phyloP scores from a whole-genome alignment of 2,113 vertebrate genomes.

The Psittacula cyanocephala region DNA sequence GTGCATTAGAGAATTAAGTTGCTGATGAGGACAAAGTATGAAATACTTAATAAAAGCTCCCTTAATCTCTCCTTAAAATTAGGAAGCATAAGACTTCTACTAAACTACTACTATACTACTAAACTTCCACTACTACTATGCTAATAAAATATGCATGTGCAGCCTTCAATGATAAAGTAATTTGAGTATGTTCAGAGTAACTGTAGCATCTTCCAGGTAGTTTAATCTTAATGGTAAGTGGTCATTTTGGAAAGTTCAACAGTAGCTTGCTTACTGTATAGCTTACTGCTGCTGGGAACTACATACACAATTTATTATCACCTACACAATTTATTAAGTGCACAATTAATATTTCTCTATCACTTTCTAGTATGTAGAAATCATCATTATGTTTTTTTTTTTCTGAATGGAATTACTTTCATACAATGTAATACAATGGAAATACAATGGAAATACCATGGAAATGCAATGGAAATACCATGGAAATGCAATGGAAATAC shows the following conservation, averaged over 20 bases:
- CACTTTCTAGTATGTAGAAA: background rate
- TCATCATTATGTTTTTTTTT: background rate
- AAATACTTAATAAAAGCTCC: slow-evolving; percentile 10
- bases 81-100: background rate
- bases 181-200: background rate
- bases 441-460: background rate
- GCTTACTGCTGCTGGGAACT: background rate
- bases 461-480: background rate
- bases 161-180: background rate
- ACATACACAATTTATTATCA: background rate
- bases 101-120: background rate
- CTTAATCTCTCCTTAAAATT: background rate
- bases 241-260: background rate
- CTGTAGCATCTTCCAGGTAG: background rate
- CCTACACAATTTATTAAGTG: too few relatives aligned
- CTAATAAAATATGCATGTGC: slow-evolving; percentile 17
- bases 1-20: background rate
- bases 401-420: background rate
- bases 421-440: background rate
- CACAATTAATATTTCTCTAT: background rate
- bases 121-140: background rate
- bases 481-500: background rate
- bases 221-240: background rate
- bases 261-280: background rate
- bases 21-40: background rate